phyloP scores from a whole-genome alignment of 2,113 vertebrate genomes.

The Haemorhous mexicanus region DNA sequence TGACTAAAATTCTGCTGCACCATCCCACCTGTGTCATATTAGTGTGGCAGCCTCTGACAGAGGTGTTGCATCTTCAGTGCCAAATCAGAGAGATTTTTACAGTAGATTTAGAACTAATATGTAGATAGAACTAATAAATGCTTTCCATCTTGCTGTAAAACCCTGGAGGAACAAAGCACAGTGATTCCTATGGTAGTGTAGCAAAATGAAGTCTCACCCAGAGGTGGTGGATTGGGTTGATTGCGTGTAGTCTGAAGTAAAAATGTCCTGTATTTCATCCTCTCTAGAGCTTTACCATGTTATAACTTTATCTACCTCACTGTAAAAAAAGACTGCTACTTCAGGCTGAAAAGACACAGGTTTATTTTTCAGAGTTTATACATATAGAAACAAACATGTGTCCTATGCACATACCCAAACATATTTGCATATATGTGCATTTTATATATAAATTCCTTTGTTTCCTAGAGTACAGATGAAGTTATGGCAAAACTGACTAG shows the following conservation, averaged over 20 bases:
- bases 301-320: not conserved
- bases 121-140: not conserved
- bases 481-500: not conserved
- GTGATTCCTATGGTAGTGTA: not conserved
- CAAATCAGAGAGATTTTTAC: not conserved
- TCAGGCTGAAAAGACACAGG: not conserved
- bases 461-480: not conserved
- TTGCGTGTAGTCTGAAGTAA: not conserved
- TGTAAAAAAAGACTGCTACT: not conserved
- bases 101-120: not conserved
- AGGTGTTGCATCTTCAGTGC: not conserved
- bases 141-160: not conserved
- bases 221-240: not conserved
- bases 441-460: not conserved
- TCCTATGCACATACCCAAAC: not conserved
- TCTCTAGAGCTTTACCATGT: not conserved
- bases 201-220: not conserved
- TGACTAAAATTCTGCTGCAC: not conserved
- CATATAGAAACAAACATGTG: not conserved
- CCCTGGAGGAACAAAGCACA: not conserved
- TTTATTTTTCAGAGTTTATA: not conserved
- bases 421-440: not conserved
- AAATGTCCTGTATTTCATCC: conserved; percentile 1
- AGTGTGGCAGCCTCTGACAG: not conserved
- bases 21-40: not conserved